Evolutionary conservation across 1,140 invertebrate species (phyloP).

Genomic region (Diabrotica virgifera): DNA sequence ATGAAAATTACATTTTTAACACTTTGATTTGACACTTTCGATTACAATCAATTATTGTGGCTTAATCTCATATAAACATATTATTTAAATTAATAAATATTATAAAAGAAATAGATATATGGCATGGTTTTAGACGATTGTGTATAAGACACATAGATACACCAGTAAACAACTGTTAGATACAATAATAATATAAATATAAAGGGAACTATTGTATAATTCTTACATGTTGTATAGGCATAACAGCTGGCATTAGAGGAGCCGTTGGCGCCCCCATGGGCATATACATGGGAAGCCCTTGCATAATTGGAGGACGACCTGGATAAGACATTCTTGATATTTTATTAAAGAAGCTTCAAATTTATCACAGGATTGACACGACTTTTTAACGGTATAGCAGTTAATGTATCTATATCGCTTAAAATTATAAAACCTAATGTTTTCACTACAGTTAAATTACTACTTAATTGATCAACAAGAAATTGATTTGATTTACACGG

Average conservation of each 20-base stretch:
- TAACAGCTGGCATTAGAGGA: conserved; percentile 52
- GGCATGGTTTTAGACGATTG: too few species aligned
- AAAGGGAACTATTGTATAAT: not conserved
- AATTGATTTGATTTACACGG: not conserved
- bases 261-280: conserved; percentile 48
- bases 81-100: too few species aligned
- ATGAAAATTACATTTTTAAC: too few species aligned
- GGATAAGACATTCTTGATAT: conserved; percentile 51
- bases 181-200: conserved; percentile 6
- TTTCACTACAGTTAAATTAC: not conserved
- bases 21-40: too few species aligned
- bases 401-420: too few species aligned
- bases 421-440: not conserved
- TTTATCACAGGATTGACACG: not conserved
- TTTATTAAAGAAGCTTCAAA: not conserved
- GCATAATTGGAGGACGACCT: conserved; percentile 56
- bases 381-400: too few species aligned
- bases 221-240: conserved; percentile 55
- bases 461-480: not conserved
- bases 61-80: too few species aligned
- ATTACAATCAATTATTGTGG: too few species aligned
- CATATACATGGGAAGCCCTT: conserved; percentile 55
- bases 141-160: too few species aligned
- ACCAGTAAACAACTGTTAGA: too few species aligned
- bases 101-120: too few species aligned